Base-by-base conservation (phyloP, 53 echinoderm and acorn worm species). In the Henricia sp. region DNA sequence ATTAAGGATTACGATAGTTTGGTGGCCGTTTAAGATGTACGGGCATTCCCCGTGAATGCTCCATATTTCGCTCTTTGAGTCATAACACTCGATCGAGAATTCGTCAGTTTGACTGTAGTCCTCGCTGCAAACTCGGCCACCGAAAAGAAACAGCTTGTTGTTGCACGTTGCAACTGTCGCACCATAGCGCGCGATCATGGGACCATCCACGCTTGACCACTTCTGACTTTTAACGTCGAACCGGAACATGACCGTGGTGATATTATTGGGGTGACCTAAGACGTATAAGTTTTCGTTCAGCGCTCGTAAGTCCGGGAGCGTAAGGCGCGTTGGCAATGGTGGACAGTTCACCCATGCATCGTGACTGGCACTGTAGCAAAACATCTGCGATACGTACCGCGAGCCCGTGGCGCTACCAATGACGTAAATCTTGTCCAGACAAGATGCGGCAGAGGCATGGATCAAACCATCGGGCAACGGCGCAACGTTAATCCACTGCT, bases 141-240 rank as follows among this genome's bases (percentile, higher is more conserved):
- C 86, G 19, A 86, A 28, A 32, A 86, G 86, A 17, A 59, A 86
- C n/a, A 86, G 63, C 76, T 76, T 74, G 54, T 76, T 86, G 67
- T 76, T 86, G 42, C 86, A 86, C 3, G 68, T 68, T 16, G 68
- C 13, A 2, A 76, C n/a, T 1, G 86, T 28, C 4, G 86, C 86
- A 20, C 56, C 43, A 24, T 67, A 38, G 30, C 86, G 52, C 6
- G 67, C 39, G 4, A 86, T 62, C 29, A 86, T 38, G 19, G 86
- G 86, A 1, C 39, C 86, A 24, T 86, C 86, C n/a, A 51, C 43
- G 9, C 3, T 14, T 14, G 51, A 40, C 86, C 86, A 86, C 32
- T 19, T 6, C 37, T 67, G 53, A 19, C 26, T 53, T 24, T 24
- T 41, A 38, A 56, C 67, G 27, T 86, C 65, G 41, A 52, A 76